Percentiles rank a stretch among this genome's conserved stretches.
These are phyloP conservation scores for Rugalucina vietnamica DNA, from an alignment of 2,888 invertebrate genomes.

Conservation along the genomic window DNA sequence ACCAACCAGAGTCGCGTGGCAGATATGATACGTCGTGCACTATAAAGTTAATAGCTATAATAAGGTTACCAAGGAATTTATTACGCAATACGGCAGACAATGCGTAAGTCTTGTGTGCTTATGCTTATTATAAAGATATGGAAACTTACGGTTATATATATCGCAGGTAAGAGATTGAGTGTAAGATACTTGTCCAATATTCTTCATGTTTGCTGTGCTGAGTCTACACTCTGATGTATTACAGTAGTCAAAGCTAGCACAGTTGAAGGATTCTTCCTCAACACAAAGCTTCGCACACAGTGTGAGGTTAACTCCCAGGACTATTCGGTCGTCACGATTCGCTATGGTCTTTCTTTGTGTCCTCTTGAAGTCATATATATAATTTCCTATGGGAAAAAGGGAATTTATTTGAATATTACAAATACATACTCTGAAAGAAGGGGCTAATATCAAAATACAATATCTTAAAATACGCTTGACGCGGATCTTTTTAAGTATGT, in stretches of 20 bases:
- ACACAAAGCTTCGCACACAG: constrained; percentile 77
- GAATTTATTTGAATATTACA: not conserved
- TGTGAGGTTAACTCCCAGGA: constrained; percentile 60
- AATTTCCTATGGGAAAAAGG: constrained; percentile 65
- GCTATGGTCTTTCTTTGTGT: constrained; percentile 52
- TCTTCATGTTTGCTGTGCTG: constrained; percentile 65
- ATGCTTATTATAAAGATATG: no score
- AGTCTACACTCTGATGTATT: constrained; percentile 72
- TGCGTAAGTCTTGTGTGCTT: no score
- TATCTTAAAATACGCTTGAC: no score
- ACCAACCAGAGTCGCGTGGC: no score
- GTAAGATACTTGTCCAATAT: constrained; percentile 67
- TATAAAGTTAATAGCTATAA: no score
- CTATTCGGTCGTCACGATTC: constrained; percentile 65
- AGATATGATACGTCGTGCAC: no score
- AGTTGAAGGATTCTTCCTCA: constrained; percentile 64
- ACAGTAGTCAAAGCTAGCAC: constrained; percentile 76
- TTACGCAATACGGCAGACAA: no score
- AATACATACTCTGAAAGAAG: no score
- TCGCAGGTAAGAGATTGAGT: constrained; percentile 67
- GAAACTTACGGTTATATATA: constrained; percentile 74
- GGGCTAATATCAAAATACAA: no score
- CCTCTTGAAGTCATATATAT: constrained; percentile 70
- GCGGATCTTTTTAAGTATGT: no score
- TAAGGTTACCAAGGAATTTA: no score